Evolutionary conservation across 2,888 invertebrate genomes (phyloP).

Genomic region (Nipponacmea schrenckii): DNA sequence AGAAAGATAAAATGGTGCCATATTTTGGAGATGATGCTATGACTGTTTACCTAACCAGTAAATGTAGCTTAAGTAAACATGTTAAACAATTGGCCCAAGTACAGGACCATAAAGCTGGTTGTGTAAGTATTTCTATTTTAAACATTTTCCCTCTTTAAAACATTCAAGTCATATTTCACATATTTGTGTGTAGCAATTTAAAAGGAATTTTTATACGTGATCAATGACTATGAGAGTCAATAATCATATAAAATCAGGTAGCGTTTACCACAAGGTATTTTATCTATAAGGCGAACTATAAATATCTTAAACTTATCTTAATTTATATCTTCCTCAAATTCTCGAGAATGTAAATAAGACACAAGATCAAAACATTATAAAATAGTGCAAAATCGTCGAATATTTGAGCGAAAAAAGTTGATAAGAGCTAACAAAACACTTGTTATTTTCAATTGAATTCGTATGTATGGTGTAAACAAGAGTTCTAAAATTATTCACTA

Average conservation of each 20-base stretch:
- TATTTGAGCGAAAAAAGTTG: too few relatives aligned
- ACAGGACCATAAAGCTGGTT: constrained; percentile 42
- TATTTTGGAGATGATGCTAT: constrained; percentile 46
- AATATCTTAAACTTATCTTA: neutral
- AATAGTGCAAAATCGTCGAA: too few relatives aligned
- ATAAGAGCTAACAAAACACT: too few relatives aligned
- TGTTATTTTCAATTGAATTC: too few relatives aligned
- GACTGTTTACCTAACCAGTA: constrained; percentile 44
- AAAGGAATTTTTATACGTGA: too few relatives aligned
- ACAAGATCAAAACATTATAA: too few relatives aligned
- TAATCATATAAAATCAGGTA: too few relatives aligned
- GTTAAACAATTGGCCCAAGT: constrained; percentile 51
- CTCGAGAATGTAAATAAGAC: too few relatives aligned
- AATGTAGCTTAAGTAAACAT: constrained; percentile 49
- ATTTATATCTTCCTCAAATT: neutral
- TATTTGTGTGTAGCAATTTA: neutral
- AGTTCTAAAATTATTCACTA: too few relatives aligned
- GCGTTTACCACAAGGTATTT: too few relatives aligned
- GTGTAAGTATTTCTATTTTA: constrained; percentile 44
- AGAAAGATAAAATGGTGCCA: constrained; percentile 38
- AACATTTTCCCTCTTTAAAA: neutral
- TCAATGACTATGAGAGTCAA: too few relatives aligned
- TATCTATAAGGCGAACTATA: neutral
- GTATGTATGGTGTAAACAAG: too few relatives aligned
- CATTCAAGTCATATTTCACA: neutral